Conservation (phyloP, 2,113 vertebrate species). For the Pelusios castaneus region DNA sequence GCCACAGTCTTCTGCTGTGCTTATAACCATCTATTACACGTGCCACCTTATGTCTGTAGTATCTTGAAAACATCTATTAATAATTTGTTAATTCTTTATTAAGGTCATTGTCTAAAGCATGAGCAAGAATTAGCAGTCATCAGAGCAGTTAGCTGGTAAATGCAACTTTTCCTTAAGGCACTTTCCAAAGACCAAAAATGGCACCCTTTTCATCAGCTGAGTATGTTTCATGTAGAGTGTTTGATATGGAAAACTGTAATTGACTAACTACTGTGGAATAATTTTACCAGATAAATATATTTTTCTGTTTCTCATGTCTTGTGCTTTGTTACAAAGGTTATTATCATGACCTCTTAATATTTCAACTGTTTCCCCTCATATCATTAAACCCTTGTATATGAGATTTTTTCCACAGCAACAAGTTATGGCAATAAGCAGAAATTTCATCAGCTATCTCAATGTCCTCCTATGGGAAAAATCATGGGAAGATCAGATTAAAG, state of each 20-base stretch:
- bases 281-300: conserved; percentile 45
- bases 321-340: conserved; percentile 34
- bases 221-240: conserved; percentile 27
- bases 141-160: background rate
- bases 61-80: background rate
- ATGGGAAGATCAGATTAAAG: background rate
- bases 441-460: conserved; percentile 13
- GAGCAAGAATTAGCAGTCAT: background rate
- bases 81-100: background rate
- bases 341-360: conserved; percentile 34
- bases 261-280: conserved; percentile 51
- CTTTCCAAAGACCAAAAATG: conserved; percentile 9
- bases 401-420: conserved; percentile 23
- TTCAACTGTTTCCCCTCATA: conserved; percentile 43
- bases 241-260: conserved; percentile 45
- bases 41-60: fast-evolving
- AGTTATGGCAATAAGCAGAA: conserved; percentile 38
- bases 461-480: background rate
- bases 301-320: conserved; percentile 41
- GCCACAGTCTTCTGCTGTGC: background rate
- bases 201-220: conserved; percentile 19
- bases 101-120: background rate
- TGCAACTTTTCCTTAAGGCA: conserved; percentile 43
- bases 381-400: conserved; percentile 37
- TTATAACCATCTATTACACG: background rate